Conservation (phyloP, 2,888 invertebrate species). For the Agrotis ipsilon region DNA sequence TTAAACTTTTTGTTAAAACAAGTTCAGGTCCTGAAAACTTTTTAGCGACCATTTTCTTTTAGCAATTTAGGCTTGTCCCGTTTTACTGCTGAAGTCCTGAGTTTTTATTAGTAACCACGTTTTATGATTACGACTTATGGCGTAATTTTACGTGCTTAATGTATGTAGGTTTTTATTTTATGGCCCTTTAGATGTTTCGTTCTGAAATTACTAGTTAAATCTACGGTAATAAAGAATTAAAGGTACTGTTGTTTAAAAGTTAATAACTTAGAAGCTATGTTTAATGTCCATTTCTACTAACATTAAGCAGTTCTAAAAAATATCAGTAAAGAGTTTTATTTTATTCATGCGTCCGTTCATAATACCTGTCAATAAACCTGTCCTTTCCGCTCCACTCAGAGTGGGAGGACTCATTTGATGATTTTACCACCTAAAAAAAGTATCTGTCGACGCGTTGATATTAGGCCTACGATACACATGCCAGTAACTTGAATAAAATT, state of each 20-base stretch:
- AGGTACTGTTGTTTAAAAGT: neutral
- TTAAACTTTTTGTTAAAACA: slow-evolving; percentile 29
- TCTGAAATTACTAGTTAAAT: slow-evolving; percentile 2
- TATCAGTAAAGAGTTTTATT: no score
- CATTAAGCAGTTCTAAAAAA: no score
- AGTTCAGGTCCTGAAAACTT: slow-evolving; percentile 34
- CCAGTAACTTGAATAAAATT: no score
- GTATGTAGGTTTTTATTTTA: slow-evolving; percentile 34
- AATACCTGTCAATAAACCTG: no score
- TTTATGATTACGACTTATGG: slow-evolving; percentile 41
- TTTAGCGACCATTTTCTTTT: slow-evolving; percentile 46
- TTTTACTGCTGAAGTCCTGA: slow-evolving; percentile 41
- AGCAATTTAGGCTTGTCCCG: slow-evolving; percentile 29
- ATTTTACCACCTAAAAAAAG: no score
- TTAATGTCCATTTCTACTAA: no score
- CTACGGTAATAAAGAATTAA: neutral
- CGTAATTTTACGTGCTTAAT: slow-evolving; percentile 33
- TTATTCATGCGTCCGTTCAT: no score
- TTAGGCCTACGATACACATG: no score
- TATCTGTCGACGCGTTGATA: neutral
- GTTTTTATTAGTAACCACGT: slow-evolving; percentile 50
- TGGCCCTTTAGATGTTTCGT: slow-evolving; percentile 4
- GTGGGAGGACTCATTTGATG: no score
- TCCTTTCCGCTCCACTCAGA: no score
- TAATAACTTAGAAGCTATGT: neutral